Base-by-base conservation (phyloP, 2,797 vertebrate genomes). In the Garrulus glandarius region DNA sequence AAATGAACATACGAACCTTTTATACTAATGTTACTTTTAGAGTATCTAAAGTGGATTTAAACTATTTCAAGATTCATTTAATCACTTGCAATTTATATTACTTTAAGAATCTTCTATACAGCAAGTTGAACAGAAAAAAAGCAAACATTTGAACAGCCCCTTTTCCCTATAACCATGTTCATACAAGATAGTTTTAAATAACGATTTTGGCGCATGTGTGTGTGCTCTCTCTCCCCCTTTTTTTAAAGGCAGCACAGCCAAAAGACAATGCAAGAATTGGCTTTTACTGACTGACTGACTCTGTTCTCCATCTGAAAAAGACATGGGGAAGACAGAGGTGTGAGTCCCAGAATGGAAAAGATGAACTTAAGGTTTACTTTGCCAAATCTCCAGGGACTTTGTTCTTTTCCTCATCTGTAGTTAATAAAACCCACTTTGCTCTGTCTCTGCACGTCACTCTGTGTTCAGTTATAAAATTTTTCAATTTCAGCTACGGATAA, bases 41-140 rank as follows among this genome's bases (percentile, higher is more conserved):
- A 94, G 63, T 83, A 92, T 89, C 92, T 97, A 95, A 81, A 91
- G 92, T 82, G 89, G 83, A 89, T 90, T 87, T 57, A 75, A 67
- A 56, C 93, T 96, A 86, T 87, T 60, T 94, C 86, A 87, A 92
- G 86, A 95, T 93, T 87, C 50, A 82, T 89, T 94, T 89, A 36
- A 65, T 82, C 46, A 67, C 67, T 94, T 94, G 63, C 52, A 89
- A 92, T 89, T 94, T 96, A 94, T 96, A 96, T 94, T 94, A 96
- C 92, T 96, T 89, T 92, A 91, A 75, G 52, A 72, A 87, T 83
- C 71, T 63, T 90, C 81, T 93, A 95, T 69, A 67, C 80, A 96
- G 86, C 84, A 94, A 86, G 53, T 53, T 53, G 90, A 95, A 91
- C 39, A 57, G 83, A 55, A 71, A 88, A 49, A 96, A 95, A 93